phyloP scores from a whole-genome alignment of 37 sponge, comb jelly and placozoan species.

The Diacarnus erythraeanus region DNA sequence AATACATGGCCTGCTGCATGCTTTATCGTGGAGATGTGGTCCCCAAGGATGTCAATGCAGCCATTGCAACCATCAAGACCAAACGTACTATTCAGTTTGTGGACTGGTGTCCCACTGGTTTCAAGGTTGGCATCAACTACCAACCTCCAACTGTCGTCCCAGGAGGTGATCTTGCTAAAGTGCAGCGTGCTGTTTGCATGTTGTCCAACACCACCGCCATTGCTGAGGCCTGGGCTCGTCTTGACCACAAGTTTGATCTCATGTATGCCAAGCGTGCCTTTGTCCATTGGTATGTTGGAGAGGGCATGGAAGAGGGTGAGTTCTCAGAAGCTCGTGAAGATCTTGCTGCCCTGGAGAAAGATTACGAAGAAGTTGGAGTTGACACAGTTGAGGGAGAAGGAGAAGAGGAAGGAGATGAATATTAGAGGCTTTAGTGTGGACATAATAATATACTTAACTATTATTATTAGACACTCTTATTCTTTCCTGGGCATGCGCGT shows the following conservation, averaged over 20 bases:
- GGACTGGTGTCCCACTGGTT: conserved; percentile 99
- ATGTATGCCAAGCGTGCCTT: conserved; percentile 99
- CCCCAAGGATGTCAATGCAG: conserved; percentile 95
- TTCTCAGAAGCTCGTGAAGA: conserved; percentile 96
- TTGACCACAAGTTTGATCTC: conserved; percentile 97
- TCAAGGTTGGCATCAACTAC: conserved; percentile 99
- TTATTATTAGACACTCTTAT: background rate
- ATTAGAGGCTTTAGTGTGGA: background rate
- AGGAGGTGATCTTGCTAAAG: conserved; percentile 94
- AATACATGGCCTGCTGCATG: conserved; percentile 97
- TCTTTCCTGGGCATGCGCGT: no score
- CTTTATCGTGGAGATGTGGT: conserved; percentile 96
- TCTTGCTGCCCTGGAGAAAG: conserved; percentile 94
- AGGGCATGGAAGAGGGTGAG: conserved; percentile 99
- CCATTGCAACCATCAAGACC: conserved; percentile 97
- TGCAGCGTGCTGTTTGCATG: conserved; percentile 97
- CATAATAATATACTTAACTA: no score
- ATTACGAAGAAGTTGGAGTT: conserved; percentile 90
- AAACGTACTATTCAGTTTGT: conserved; percentile 96
- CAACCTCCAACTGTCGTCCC: conserved; percentile 96
- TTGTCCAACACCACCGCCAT: conserved; percentile 97
- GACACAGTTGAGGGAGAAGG: conserved; percentile 81
- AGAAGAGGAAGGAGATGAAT: conserved; percentile 75
- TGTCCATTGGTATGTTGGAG: conserved; percentile 98
- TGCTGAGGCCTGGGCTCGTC: conserved; percentile 98